Evolutionary conservation across 2,113 vertebrate genomes (phyloP).

Genomic region (Siphamia tubifer): DNA sequence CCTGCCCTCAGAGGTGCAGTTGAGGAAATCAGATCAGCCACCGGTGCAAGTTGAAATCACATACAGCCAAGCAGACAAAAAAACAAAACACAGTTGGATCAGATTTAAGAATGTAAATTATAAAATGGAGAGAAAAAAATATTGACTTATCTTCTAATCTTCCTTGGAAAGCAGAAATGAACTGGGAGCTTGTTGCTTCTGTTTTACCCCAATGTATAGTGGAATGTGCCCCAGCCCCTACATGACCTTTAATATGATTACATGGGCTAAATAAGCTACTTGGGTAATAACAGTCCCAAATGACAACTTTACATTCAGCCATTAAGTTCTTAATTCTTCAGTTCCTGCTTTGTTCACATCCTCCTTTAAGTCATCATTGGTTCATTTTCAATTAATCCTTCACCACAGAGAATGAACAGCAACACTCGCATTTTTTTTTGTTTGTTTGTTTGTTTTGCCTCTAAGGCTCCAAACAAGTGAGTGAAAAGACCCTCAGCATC

Average conservation of each 20-base stretch:
- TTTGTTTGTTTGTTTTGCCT: constrained; percentile 7
- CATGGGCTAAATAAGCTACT: neutral
- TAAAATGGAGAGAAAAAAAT: too few species aligned
- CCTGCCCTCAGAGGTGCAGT: constrained; percentile 36
- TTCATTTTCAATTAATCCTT: constrained; percentile 9
- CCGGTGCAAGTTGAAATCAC: neutral
- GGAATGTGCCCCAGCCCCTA: neutral
- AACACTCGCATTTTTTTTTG: constrained; percentile 17
- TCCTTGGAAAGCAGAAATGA: too few species aligned
- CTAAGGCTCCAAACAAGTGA: constrained; percentile 2
- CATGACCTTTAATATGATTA: constrained; percentile 9
- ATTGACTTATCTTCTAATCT: too few species aligned
- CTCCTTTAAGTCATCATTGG: neutral
- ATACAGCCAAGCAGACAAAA: neutral
- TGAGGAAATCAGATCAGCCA: neutral
- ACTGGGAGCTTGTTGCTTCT: too few species aligned
- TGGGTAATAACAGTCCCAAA: neutral
- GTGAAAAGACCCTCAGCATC: constrained; percentile 33
- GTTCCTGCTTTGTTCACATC: neutral
- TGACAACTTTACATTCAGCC: constrained; percentile 5
- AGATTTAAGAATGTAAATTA: neutral
- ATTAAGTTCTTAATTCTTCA: neutral
- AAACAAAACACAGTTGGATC: neutral
- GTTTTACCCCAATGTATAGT: neutral
- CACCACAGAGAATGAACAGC: neutral